Percentiles rank a stretch among this genome's conserved stretches.
These are phyloP conservation scores for Channa maculata DNA, from an alignment of 2,113 vertebrate species.

Conservation along the genomic window DNA sequence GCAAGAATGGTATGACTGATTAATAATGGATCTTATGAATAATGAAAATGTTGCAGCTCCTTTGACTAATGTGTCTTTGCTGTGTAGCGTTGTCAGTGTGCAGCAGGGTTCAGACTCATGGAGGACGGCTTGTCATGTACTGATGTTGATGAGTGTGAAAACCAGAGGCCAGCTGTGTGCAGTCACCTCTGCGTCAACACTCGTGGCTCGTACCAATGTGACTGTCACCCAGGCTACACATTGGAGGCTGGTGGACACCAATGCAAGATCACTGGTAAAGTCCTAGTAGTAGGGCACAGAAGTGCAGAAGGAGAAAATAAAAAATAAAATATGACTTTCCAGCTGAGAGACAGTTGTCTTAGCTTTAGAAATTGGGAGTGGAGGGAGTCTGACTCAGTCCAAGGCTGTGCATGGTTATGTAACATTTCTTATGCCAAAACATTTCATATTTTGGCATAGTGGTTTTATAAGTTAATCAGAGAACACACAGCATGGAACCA, in stretches of 20 bases:
- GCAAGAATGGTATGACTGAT: too few relatives aligned
- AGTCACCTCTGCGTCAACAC: slow-evolving; percentile 89
- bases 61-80: not conserved
- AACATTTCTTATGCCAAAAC: too few relatives aligned
- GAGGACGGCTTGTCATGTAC: slow-evolving; percentile 74
- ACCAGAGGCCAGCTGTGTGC: slow-evolving; percentile 69
- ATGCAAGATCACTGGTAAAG: slow-evolving; percentile 89
- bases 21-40: too few relatives aligned
- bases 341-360: too few relatives aligned
- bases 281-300: not conserved
- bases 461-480: not conserved
- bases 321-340: too few relatives aligned
- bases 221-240: slow-evolving; percentile 86
- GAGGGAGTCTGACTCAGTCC: too few relatives aligned
- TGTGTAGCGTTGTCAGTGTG: slow-evolving; percentile 86
- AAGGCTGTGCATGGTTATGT: too few relatives aligned
- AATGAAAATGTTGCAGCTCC: not conserved
- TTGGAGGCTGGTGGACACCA: slow-evolving; percentile 80
- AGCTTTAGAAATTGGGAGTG: too few relatives aligned
- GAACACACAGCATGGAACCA: not conserved
- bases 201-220: slow-evolving; percentile 86
- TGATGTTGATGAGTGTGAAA: slow-evolving; percentile 88
- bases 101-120: slow-evolving; percentile 81
- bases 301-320: not conserved
- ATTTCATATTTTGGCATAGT: not conserved